Conservation (phyloP, 2,113 vertebrate genomes). For the Mus pahari region DNA sequence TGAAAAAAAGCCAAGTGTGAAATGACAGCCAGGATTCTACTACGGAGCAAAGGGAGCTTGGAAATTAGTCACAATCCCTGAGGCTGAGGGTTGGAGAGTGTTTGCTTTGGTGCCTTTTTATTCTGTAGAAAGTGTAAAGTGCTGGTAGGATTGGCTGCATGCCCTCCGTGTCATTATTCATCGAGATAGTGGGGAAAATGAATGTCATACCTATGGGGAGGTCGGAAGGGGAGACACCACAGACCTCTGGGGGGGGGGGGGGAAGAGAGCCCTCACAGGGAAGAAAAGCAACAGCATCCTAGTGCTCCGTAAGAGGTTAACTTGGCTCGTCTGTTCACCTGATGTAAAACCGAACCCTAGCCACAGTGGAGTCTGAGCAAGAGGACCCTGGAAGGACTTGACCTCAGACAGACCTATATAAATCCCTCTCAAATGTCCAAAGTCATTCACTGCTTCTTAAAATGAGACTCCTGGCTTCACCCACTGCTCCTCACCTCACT, state of each 20-base stretch:
- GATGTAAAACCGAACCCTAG: neutral
- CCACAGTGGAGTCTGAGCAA: neutral
- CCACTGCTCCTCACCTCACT: neutral
- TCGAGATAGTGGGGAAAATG: constrained; percentile 72
- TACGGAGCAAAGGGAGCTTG: constrained; percentile 48
- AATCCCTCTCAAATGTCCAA: neutral
- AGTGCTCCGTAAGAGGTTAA: neutral
- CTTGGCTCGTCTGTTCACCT: neutral
- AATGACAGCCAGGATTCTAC: constrained; percentile 74
- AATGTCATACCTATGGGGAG: constrained; percentile 52
- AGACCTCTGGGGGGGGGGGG: neutral
- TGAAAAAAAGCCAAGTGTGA: constrained; percentile 62
- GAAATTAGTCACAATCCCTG: constrained; percentile 69
- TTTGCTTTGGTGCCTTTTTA: constrained; percentile 67
- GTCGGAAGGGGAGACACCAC: neutral
- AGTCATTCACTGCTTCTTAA: constrained; percentile 27
- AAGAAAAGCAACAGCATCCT: neutral
- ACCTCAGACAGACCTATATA: neutral
- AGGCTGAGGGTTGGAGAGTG: constrained; percentile 34
- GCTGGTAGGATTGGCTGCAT: constrained; percentile 45
- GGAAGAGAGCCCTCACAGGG: neutral
- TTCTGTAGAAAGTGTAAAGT: constrained; percentile 72
- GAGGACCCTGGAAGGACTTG: neutral
- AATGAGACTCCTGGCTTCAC: neutral
- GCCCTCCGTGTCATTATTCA: constrained; percentile 65